phyloP scores from a whole-genome alignment of 2,113 vertebrate species.

The Neoarius graeffei region DNA sequence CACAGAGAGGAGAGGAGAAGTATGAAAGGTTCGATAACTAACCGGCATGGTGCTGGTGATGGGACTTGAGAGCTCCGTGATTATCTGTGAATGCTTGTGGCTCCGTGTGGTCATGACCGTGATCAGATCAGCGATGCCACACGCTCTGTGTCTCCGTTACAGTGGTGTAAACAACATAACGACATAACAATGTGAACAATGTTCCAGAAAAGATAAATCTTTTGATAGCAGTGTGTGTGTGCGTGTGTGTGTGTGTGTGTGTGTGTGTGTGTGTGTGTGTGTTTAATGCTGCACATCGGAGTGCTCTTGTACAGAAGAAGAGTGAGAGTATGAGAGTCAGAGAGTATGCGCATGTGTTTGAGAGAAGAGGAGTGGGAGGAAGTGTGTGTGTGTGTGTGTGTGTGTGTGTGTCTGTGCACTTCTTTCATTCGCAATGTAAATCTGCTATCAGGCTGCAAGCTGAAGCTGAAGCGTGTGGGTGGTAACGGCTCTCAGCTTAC shows the following conservation, averaged over 20 bases:
- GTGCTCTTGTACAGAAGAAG: conserved; percentile 3
- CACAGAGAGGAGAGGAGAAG: too few relatives aligned
- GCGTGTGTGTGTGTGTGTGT: conserved; percentile 26
- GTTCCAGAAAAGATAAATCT: conserved; percentile 12
- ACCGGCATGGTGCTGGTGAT: neutral
- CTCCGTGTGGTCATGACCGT: neutral
- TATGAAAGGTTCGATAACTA: neutral
- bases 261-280: conserved; percentile 18
- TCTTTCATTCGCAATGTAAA: conserved; percentile 74
- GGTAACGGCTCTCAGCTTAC: conserved; percentile 75
- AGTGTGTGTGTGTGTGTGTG: neutral
- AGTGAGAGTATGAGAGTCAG: conserved; percentile 30
- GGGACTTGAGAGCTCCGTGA: neutral
- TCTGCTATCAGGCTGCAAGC: conserved; percentile 73
- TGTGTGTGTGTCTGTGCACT: conserved; percentile 20
- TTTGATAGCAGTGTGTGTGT: neutral
- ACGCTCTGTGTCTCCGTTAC: neutral
- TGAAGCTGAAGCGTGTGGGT: conserved; percentile 74
- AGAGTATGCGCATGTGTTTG: conserved; percentile 45
- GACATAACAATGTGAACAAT: neutral
- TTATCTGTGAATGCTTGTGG: neutral
- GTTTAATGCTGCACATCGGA: neutral
- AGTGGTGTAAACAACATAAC: neutral
- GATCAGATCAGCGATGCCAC: conserved; percentile 5
- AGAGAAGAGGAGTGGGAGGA: conserved; percentile 9